These are phyloP conservation scores for Plusia festucae DNA, from an alignment of 2,888 invertebrate species.

Conservation along the genomic window DNA sequence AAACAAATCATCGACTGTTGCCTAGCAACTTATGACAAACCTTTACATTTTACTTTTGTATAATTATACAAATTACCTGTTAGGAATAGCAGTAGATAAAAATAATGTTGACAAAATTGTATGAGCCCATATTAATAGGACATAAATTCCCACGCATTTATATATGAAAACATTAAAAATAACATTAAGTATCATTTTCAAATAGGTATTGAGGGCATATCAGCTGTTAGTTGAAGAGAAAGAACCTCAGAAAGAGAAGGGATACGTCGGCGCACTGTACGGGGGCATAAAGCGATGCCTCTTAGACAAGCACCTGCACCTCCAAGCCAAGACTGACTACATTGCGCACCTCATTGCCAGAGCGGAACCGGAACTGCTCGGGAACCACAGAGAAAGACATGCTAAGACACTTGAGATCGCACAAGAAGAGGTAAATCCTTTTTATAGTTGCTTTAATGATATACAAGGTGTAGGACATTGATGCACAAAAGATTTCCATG, in stretches of 20 bases:
- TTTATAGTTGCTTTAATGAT: not conserved
- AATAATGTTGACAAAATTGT: constrained; percentile 6
- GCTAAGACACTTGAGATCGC: constrained; percentile 99
- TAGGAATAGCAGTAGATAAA: too few relatives aligned
- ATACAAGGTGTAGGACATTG: too few relatives aligned
- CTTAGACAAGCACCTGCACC: constrained; percentile 95
- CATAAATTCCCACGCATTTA: too few relatives aligned
- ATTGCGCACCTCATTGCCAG: constrained; percentile 96
- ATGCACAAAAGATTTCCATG: too few relatives aligned
- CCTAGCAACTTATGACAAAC: not conserved
- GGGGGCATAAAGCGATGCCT: constrained; percentile 96
- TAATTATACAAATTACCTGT: too few relatives aligned
- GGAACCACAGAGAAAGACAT: constrained; percentile 96
- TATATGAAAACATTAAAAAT: too few relatives aligned
- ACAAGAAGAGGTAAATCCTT: constrained; percentile 93
- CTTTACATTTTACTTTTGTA: too few relatives aligned
- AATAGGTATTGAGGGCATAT: constrained; percentile 94
- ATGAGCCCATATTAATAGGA: too few relatives aligned
- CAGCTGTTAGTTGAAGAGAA: constrained; percentile 95
- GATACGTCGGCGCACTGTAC: constrained; percentile 96
- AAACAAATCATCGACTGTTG: not conserved
- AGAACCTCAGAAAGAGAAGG: constrained; percentile 96
- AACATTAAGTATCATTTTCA: too few relatives aligned
- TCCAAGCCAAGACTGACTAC: constrained; percentile 96
- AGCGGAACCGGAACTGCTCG: constrained; percentile 97